These are phyloP conservation scores for Protophormia terraenovae DNA, from an alignment of 2,888 invertebrate species.

Conservation along the genomic window DNA sequence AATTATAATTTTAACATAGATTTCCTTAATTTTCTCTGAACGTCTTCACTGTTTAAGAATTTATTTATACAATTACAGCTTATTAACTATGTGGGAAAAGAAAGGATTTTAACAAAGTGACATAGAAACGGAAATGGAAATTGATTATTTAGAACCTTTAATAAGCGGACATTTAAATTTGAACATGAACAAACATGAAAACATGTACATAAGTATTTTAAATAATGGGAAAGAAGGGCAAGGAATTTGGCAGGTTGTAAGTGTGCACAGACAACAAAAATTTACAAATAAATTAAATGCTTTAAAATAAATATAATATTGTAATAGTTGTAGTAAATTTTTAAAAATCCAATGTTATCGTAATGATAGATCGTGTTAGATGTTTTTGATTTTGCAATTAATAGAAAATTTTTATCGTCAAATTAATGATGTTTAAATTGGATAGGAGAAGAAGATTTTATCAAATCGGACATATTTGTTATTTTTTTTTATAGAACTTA, in stretches of 20 bases:
- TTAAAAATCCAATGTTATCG: slow-evolving; percentile 17
- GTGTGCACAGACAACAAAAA: slow-evolving; percentile 56
- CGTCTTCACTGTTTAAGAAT: slow-evolving; percentile 70
- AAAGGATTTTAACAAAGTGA: slow-evolving; percentile 56
- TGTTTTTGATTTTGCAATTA: not conserved
- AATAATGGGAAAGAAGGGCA: not conserved
- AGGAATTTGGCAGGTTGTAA: not conserved
- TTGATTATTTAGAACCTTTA: too few relatives aligned
- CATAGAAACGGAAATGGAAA: slow-evolving; percentile 63
- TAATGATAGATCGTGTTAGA: slow-evolving; percentile 8
- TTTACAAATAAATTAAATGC: slow-evolving; percentile 68
- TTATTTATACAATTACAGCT: slow-evolving; percentile 66
- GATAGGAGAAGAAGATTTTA: slow-evolving; percentile 21
- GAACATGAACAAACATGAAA: slow-evolving; percentile 22
- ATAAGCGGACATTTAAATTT: not conserved
- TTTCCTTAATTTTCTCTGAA: slow-evolving; percentile 49
- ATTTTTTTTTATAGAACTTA: slow-evolving; percentile 8
- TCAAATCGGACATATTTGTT: slow-evolving; percentile 41
- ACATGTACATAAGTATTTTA: not conserved
- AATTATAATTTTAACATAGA: slow-evolving; percentile 54
- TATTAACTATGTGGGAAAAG: slow-evolving; percentile 65
- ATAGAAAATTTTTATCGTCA: slow-evolving; percentile 28
- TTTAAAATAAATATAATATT: slow-evolving; percentile 64
- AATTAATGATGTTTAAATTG: slow-evolving; percentile 14
- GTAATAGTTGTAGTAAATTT: slow-evolving; percentile 33